Evolutionary conservation across 1,140 invertebrate species (phyloP), one percentile per base, ranked within the genome.

Genomic region (Lerema accius): DNA sequence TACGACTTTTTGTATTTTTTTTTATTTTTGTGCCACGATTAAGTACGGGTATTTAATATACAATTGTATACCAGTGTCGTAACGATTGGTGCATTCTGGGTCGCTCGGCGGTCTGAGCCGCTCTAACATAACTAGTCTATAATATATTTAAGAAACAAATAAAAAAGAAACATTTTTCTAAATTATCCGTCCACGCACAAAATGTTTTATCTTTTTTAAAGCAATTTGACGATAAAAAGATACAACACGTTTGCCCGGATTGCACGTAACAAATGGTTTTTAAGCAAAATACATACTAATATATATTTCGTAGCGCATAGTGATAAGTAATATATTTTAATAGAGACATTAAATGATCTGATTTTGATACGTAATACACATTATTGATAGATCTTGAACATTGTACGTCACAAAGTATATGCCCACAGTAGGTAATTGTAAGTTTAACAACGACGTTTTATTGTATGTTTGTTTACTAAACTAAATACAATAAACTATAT

Each of bases 381-480:
- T 35, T 49, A 32, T 42, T 69, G 50, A 69, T 56, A 72, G 65
- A 78, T 75, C 59, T 75, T 73, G 46, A 67, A 61, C 32, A 64
- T 63, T 59, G 60, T 59, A 66, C 62, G 81, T 84, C 83, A 86
- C 83, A 82, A 86, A 82, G 43, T 73, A 67, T 60, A 65, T 39
- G 42, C 64, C 66, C 72, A 76, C 70, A 71, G 73, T 59, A 69
- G 73, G 65, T 78, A 77, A 73, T 62, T 69, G 13, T 82, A 82
- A 77, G 69, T 64, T 76, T 86, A 86, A 88, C 85, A 82, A 67
- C 63, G 71, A 74, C 70, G 56, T 73, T 72, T 80, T 84, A 82
- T 85, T 85, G 76, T 86, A 84, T 70, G 71, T 78, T 81, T 84
- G 80, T 78, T 74, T 75, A 86, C 78, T 82, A 84, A 87, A 86